phyloP scores from a whole-genome alignment of 2,888 invertebrate genomes.

The Yponomeuta plumbellus region DNA sequence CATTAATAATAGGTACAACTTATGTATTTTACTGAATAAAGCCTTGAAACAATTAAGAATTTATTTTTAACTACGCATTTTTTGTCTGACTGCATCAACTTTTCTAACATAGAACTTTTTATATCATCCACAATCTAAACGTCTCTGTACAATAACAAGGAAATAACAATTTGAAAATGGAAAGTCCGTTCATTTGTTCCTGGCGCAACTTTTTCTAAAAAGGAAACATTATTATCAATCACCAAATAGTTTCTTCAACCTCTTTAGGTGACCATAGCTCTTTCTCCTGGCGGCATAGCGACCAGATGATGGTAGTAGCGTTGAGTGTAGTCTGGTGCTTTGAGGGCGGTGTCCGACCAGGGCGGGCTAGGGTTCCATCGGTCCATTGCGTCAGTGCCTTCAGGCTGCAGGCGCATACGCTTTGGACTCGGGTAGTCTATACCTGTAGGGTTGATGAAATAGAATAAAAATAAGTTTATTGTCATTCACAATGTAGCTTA shows the following conservation, averaged over 20 bases:
- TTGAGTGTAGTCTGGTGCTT: constrained; percentile 85
- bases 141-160: neutral
- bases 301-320: constrained; percentile 85
- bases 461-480: too few species aligned
- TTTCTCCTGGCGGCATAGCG: constrained; percentile 80
- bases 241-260: constrained; percentile 63
- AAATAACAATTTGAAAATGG: neutral
- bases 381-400: constrained; percentile 85
- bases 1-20: too few species aligned
- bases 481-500: too few species aligned
- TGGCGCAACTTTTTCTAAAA: neutral
- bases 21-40: too few species aligned
- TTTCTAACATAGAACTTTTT: neutral
- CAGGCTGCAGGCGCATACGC: constrained; percentile 54
- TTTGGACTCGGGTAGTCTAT: constrained; percentile 61
- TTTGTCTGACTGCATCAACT: too few species aligned
- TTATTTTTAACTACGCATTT: too few species aligned
- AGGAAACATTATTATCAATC: too few species aligned
- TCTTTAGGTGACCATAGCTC: constrained; percentile 62
- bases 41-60: too few species aligned
- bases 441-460: constrained; percentile 32
- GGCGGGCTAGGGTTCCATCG: constrained; percentile 92
- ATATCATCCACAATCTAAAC: neutral
- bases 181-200: neutral
- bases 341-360: constrained; percentile 87